These are phyloP conservation scores for Melinaea menophilus DNA, from an alignment of 2,888 invertebrate species.

Conservation along the genomic window DNA sequence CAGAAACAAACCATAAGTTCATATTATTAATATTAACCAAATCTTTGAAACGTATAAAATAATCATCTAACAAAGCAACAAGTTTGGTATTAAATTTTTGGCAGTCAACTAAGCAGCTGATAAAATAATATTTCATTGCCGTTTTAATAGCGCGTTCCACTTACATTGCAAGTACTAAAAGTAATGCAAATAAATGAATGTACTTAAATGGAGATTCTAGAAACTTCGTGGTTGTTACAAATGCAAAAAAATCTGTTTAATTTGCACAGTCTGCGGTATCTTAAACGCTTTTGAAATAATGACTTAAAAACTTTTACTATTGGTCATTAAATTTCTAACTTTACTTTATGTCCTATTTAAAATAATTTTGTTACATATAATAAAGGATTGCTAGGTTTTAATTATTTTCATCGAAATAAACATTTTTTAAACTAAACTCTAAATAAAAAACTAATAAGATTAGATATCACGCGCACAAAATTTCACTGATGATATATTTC, in stretches of 20 bases:
- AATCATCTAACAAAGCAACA: slow-evolving; percentile 28
- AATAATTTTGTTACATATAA: too few relatives aligned
- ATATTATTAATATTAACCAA: too few relatives aligned
- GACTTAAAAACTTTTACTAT: neutral
- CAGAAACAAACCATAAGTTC: too few relatives aligned
- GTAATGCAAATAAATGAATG: slow-evolving; percentile 22
- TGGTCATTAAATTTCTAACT: too few relatives aligned
- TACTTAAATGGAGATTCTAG: slow-evolving; percentile 20
- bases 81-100: slow-evolving; percentile 32
- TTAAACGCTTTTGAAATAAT: slow-evolving; percentile 2
- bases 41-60: slow-evolving; percentile 9
- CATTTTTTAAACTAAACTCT: too few relatives aligned
- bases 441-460: too few relatives aligned
- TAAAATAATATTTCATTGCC: slow-evolving; percentile 30
- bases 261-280: neutral
- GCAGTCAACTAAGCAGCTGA: slow-evolving; percentile 27
- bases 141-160: slow-evolving; percentile 16
- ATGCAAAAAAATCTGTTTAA: slow-evolving; percentile 2
- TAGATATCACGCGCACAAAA: too few relatives aligned
- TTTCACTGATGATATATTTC: slow-evolving; percentile 4
- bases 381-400: too few relatives aligned
- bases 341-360: too few relatives aligned
- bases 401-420: too few relatives aligned
- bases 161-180: slow-evolving; percentile 18
- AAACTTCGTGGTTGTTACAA: slow-evolving; percentile 13